Evolutionary conservation across 2,113 vertebrate species (phyloP).

Genomic region (Bujurquina vittata): DNA sequence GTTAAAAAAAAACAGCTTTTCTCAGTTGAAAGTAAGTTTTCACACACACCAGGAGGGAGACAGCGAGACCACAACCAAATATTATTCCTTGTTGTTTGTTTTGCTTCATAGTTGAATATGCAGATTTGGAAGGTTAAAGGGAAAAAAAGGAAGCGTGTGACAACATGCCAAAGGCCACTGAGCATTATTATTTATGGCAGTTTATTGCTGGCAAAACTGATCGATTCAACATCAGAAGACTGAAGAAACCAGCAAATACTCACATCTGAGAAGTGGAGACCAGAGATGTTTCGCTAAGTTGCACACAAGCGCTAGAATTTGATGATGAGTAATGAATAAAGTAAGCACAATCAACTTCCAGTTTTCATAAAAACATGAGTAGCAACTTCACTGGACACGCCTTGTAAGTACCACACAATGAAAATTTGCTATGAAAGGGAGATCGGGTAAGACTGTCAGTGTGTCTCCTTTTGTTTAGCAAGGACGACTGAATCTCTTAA

Average conservation of each 20-base stretch:
- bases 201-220: not conserved
- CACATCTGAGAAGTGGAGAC: not conserved
- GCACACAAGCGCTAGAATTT: not conserved
- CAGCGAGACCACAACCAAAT: not conserved
- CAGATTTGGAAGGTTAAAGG: not conserved
- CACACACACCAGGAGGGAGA: not conserved
- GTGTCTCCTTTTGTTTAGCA: conserved; percentile 14
- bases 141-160: not conserved
- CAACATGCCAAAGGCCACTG: not conserved
- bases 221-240: not conserved
- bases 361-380: not conserved
- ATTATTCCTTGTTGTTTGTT: not conserved
- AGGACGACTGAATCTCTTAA: conserved; percentile 9
- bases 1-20: not conserved
- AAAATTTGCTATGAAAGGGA: not conserved
- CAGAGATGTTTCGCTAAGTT: not conserved
- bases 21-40: not conserved
- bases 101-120: not conserved
- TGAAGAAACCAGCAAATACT: conserved; percentile 4
- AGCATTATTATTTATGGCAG: not conserved
- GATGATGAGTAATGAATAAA: not conserved
- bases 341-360: not conserved
- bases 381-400: not conserved
- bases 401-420: not conserved
- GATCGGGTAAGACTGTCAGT: not conserved